Percentiles rank a stretch among this genome's conserved stretches.
Conservation (phyloP, 2,113 vertebrate genomes). For the Syrrhaptes paradoxus region DNA sequence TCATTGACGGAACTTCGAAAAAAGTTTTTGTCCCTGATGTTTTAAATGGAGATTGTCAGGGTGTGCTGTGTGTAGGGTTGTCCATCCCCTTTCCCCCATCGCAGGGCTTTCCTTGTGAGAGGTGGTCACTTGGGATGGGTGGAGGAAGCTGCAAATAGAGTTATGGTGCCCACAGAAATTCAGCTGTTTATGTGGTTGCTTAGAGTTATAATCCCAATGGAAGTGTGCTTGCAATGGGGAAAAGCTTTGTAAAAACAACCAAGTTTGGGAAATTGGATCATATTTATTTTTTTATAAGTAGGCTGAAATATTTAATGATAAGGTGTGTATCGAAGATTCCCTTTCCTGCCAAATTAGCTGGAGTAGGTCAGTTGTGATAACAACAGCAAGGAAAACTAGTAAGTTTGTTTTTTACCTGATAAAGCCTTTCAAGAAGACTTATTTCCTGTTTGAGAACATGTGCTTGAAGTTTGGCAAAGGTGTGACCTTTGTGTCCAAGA, state of each 20-base stretch:
- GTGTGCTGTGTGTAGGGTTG: rapidly evolving
- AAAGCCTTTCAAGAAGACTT: slow-evolving; percentile 1
- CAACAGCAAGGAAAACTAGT: neutral
- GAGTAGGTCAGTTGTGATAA: neutral
- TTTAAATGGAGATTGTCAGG: neutral
- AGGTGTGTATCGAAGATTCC: neutral
- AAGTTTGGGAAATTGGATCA: neutral
- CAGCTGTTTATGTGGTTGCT: neutral
- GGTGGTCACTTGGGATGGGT: neutral
- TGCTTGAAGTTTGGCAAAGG: slow-evolving; percentile 2
- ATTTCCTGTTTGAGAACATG: neutral
- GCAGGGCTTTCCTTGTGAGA: neutral
- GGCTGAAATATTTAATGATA: neutral
- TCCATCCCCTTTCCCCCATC: rapidly evolving
- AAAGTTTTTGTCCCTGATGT: neutral
- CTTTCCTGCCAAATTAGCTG: neutral
- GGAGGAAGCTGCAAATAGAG: neutral
- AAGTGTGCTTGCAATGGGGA: neutral
- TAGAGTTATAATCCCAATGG: neutral
- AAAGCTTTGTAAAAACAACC: neutral
- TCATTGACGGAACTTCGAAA: neutral
- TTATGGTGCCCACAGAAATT: neutral
- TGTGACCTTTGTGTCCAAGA: neutral
- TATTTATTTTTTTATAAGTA: neutral
- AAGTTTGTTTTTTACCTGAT: neutral